Evolutionary conservation across 2,113 vertebrate species (phyloP), one percentile per base, ranked within the genome.

Genomic region (Gnathonemus longibarbis): DNA sequence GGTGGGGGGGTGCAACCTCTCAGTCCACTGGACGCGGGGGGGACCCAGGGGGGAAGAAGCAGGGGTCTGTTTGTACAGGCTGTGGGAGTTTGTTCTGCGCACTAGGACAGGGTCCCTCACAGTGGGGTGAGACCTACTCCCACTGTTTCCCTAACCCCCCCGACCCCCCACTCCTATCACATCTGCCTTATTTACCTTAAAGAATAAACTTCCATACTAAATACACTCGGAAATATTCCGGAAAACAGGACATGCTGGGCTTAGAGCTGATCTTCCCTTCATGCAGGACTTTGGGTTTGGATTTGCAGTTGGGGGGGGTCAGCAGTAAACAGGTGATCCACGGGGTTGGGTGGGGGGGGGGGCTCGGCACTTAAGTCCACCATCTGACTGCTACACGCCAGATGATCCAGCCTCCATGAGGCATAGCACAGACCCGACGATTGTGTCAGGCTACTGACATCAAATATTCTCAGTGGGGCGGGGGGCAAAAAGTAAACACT

Each of bases 21-120:
- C 31, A 77, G 27, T 19, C 27, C 8, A 70, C 62, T 48, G 52
- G 70, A 83, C 1, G 1, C 0, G 39, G n/a, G 35, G 39, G 31
- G 35, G 42, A 7, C 6, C 4, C 1, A 24, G 7, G 35, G 19
- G 35, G 17, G 42, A 24, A 7, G 6, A 19, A 46, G 21, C n/a
- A 45, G 80, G 39, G 3, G 83, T 24, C 42, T 87, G 89, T 90
- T 90, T 90, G 85, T 11, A 66, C 89, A 90, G 89, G 52, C 83
- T 62, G 56, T 48, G n/a, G 15, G 53, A 85, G 62, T 90, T 90
- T 90, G 89, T 83, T 58, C 50, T 48, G 77, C 4, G 19, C 84
- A 90, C 45, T 53, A 58, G 6, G n/a, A 8, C 39, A 49, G 35
- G 8, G 13, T 39, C 48, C 21, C 56, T 35, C 46, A n/a, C 58